phyloP scores from a whole-genome alignment of 2,888 invertebrate species.

The Antheraea yamamai region DNA sequence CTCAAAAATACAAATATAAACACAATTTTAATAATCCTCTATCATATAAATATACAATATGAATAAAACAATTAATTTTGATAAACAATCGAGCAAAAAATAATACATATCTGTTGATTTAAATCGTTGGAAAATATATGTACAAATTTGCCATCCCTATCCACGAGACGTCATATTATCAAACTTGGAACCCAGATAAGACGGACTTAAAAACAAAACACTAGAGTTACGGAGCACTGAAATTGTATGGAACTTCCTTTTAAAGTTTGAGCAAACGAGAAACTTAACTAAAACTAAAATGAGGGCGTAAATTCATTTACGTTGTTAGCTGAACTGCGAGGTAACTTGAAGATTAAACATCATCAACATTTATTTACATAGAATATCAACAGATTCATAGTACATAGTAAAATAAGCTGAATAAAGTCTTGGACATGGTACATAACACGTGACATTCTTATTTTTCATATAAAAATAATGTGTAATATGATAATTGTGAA shows the following conservation, averaged over 20 bases:
- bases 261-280: neutral
- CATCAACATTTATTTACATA: neutral
- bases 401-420: too few species aligned
- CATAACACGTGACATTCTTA: too few species aligned
- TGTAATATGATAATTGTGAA: too few species aligned
- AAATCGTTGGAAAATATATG: neutral
- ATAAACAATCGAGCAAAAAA: neutral
- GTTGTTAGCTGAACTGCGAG: neutral
- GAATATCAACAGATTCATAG: too few species aligned
- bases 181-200: constrained; percentile 6
- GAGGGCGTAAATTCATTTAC: constrained; percentile 4
- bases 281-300: constrained; percentile 6
- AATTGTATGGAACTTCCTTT: neutral
- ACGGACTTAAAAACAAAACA: constrained; percentile 9
- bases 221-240: neutral
- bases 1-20: too few species aligned
- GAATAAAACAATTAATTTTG: too few species aligned
- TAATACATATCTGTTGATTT: neutral
- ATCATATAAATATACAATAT: too few species aligned
- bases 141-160: neutral
- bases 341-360: neutral
- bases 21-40: too few species aligned
- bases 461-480: too few species aligned
- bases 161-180: neutral
- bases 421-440: too few species aligned